A percentile compares a stretch with the other conserved stretches of the same genome.
These are phyloP conservation scores for Eupeodes latifasciatus DNA, from an alignment of 2,888 invertebrate genomes.

Conservation along the genomic window DNA sequence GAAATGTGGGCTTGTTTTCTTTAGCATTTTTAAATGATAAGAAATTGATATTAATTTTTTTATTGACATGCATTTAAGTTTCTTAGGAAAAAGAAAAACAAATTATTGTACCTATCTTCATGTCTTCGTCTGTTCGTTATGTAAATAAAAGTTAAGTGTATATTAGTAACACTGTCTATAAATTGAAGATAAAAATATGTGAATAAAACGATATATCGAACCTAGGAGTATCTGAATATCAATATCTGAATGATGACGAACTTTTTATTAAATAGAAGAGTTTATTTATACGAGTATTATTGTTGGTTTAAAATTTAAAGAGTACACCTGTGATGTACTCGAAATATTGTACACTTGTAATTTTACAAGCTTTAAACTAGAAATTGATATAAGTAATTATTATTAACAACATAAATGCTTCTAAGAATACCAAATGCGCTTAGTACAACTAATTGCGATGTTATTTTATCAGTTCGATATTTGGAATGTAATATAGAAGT, in stretches of 20 bases:
- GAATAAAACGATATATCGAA: not conserved
- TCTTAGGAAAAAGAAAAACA: conserved; percentile 36
- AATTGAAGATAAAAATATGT: not conserved
- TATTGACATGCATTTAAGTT: conserved; percentile 36
- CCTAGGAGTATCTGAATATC: not conserved
- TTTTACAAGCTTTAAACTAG: not conserved
- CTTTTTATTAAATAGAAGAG: conserved; percentile 19
- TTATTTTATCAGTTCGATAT: conserved; percentile 6
- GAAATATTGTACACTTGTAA: not conserved
- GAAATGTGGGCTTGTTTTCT: conserved; percentile 47
- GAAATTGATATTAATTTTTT: conserved; percentile 37
- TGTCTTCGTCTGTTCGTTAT: conserved; percentile 44
- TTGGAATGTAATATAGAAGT: not conserved
- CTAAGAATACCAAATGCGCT: not conserved
- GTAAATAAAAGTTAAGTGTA: conserved; percentile 43
- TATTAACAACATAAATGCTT: not conserved
- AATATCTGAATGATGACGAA: conserved; percentile 25
- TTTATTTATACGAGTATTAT: not conserved
- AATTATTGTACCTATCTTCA: no score
- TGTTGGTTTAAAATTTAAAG: not conserved
- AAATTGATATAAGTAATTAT: not conserved
- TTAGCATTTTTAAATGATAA: conserved; percentile 35
- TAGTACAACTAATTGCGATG: conserved; percentile 7
- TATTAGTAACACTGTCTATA: not conserved
- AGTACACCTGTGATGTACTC: conserved; percentile 13